These are phyloP conservation scores for Bombylius discolor DNA, from an alignment of 2,888 invertebrate genomes.

Conservation along the genomic window DNA sequence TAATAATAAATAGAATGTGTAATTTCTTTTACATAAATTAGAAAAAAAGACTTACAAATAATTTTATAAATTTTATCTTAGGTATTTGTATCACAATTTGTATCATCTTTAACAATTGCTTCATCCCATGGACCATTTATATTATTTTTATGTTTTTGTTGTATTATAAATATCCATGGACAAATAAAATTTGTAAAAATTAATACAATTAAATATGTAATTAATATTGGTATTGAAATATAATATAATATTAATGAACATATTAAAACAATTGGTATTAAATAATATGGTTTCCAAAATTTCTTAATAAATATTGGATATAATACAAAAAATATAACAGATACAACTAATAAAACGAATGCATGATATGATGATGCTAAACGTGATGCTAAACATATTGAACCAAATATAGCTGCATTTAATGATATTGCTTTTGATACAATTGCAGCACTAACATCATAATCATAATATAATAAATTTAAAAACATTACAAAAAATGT, in stretches of 20 bases:
- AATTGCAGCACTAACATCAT: conserved; percentile 70
- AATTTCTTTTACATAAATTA: no score
- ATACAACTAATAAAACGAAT: conserved; percentile 77
- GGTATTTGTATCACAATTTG: no score
- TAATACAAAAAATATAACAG: conserved; percentile 78
- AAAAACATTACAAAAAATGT: conserved; percentile 74
- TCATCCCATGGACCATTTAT: conserved; percentile 99
- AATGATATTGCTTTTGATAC: conserved; percentile 85
- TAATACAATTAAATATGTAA: conserved; percentile 47
- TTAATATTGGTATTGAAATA: conserved; percentile 45
- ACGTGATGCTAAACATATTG: conserved; percentile 88
- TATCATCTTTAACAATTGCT: conserved; percentile 55
- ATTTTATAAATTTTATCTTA: no score
- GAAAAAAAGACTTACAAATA: no score
- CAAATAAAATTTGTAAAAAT: conserved; percentile 57
- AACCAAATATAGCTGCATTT: conserved; percentile 89
- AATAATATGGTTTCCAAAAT: conserved; percentile 44
- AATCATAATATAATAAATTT: conserved; percentile 87
- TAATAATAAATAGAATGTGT: no score
- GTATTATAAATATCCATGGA: conserved; percentile 60
- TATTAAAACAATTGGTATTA: conserved; percentile 40
- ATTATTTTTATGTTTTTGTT: conserved; percentile 73
- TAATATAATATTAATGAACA: conserved; percentile 43
- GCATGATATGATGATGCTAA: conserved; percentile 75
- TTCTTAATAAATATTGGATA: conserved; percentile 66